These are phyloP conservation scores for Tetheella fluctuosa DNA, from an alignment of 2,888 invertebrate species.

Conservation along the genomic window DNA sequence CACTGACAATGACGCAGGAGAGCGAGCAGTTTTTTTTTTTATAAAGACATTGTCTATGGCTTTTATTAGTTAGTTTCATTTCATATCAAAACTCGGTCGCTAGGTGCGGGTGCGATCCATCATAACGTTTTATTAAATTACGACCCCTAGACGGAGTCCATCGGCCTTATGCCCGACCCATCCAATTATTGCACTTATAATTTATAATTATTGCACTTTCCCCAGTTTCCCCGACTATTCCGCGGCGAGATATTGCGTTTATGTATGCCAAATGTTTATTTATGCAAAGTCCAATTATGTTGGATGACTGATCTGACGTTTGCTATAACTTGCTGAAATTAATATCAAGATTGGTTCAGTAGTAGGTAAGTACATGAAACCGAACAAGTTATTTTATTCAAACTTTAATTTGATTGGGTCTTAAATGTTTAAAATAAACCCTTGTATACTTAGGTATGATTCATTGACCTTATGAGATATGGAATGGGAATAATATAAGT, in stretches of 20 bases:
- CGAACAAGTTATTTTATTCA: no score
- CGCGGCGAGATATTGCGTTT: constrained; percentile 16
- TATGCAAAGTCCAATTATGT: background rate
- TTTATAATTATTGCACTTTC: constrained; percentile 55
- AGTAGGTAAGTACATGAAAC: no score
- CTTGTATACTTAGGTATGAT: no score
- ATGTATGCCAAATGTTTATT: constrained; percentile 2
- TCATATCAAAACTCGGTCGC: constrained; percentile 15
- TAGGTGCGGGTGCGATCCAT: constrained; percentile 58
- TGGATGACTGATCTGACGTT: background rate
- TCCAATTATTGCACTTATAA: constrained; percentile 53
- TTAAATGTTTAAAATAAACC: no score
- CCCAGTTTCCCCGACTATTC: constrained; percentile 25
- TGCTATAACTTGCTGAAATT: no score
- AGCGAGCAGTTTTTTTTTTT: no score
- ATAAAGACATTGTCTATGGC: background rate
- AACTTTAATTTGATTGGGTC: no score
- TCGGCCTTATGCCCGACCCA: constrained; percentile 35
- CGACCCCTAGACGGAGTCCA: constrained; percentile 41
- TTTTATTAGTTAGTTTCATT: no score
- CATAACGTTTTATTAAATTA: constrained; percentile 65
- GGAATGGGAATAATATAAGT: no score
- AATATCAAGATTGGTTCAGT: no score
- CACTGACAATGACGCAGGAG: no score
- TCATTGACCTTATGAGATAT: no score